phyloP scores from a whole-genome alignment of 2,888 invertebrate species.

The Dusona sp. region DNA sequence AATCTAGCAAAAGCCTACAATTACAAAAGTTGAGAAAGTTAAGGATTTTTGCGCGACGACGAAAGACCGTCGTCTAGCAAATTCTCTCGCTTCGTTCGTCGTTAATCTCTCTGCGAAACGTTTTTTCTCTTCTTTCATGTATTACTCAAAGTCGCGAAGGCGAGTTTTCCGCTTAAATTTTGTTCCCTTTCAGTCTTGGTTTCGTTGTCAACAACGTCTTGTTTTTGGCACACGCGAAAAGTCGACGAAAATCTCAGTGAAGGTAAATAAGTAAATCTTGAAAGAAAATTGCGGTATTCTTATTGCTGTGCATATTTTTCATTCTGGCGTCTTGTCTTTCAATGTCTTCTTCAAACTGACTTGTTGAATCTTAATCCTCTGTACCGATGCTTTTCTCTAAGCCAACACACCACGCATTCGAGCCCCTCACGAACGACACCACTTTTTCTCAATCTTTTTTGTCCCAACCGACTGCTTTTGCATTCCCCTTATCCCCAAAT shows the following conservation, averaged over 20 bases:
- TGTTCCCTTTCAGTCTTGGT: not conserved
- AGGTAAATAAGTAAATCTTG: slow-evolving; percentile 49
- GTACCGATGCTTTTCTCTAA: not conserved
- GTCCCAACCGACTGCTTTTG: not conserved
- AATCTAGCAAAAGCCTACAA: not conserved
- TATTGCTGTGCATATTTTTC: slow-evolving; percentile 3
- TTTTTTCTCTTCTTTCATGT: slow-evolving; percentile 4
- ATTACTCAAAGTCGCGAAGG: not conserved
- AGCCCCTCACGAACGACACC: not conserved
- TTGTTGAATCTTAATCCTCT: slow-evolving; percentile 1
- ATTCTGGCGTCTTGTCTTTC: not conserved
- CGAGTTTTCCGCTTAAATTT: slow-evolving; percentile 3
- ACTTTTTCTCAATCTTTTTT: not conserved
- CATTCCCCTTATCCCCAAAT: not conserved
- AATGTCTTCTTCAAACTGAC: not conserved
- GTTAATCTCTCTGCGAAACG: slow-evolving; percentile 51
- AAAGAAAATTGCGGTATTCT: slow-evolving; percentile 17
- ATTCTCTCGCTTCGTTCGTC: not conserved
- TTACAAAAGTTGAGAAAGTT: not conserved
- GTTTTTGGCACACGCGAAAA: slow-evolving; percentile 42
- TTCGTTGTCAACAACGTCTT: not conserved
- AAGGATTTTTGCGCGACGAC: not conserved
- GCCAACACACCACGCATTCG: not conserved
- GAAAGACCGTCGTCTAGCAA: not conserved
- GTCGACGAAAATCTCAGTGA: slow-evolving; percentile 34